A percentile compares a stretch with the other conserved stretches of the same genome.
Conservation (phyloP, 2,888 invertebrate genomes). For the Leptinotarsa juncta region DNA sequence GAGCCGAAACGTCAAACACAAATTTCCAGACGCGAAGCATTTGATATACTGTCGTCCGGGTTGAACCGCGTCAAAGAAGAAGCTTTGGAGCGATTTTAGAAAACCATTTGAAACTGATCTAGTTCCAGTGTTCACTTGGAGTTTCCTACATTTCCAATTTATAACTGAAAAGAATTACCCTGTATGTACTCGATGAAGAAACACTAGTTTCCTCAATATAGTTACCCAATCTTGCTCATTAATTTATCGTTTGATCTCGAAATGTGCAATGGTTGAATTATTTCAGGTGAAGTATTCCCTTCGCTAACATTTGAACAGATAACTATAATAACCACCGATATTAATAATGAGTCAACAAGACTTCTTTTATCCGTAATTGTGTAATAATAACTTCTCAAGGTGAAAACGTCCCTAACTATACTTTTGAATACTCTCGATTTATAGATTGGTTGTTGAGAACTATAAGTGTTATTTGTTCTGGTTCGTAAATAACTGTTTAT, state of each 20-base stretch:
- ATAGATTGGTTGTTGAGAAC: too few species aligned
- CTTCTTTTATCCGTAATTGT: not conserved
- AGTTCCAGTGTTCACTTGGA: too few species aligned
- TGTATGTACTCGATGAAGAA: not conserved
- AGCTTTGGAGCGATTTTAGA: too few species aligned
- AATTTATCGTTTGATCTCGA: slow-evolving; percentile 1
- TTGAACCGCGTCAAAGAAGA: too few species aligned
- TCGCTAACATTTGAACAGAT: not conserved
- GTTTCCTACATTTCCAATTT: too few species aligned
- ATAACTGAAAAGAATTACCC: not conserved
- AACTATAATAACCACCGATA: slow-evolving; percentile 3
- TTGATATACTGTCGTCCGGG: too few species aligned
- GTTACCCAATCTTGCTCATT: slow-evolving; percentile 3
- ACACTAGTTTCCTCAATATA: not conserved
- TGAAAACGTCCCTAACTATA: not conserved
- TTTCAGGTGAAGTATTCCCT: not conserved
- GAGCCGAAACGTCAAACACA: too few species aligned
- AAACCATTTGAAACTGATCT: too few species aligned
- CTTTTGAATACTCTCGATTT: not conserved
- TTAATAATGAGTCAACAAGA: not conserved
- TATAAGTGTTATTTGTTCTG: too few species aligned
- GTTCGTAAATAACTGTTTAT: too few species aligned
- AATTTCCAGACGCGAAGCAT: too few species aligned
- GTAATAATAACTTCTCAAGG: not conserved
- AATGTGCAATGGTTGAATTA: slow-evolving; percentile 5